Evolutionary conservation across 2,888 invertebrate species (phyloP).

Genomic region (Arctia plantaginis): DNA sequence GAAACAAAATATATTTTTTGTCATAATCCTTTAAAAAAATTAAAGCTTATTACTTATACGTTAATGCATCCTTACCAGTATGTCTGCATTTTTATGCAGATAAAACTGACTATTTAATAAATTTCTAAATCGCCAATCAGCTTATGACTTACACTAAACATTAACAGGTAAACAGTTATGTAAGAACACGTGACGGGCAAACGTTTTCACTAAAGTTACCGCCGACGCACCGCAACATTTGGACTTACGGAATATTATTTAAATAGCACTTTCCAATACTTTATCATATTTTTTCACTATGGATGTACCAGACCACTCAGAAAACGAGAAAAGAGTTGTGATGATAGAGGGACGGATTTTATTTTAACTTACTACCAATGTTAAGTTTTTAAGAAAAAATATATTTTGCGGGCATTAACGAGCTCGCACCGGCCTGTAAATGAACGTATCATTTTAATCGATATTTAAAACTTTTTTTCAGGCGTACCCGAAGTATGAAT

Average conservation of each 20-base stretch:
- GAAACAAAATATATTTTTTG: background rate
- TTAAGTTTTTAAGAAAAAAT: background rate
- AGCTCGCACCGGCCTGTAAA: too few relatives aligned
- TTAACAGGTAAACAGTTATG: constrained; percentile 32
- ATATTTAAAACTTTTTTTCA: constrained; percentile 63
- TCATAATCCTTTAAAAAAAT: background rate
- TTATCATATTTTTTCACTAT: background rate
- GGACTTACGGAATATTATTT: constrained; percentile 6
- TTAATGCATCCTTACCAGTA: too few relatives aligned
- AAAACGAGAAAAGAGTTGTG: too few relatives aligned
- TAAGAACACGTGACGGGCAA: constrained; percentile 38
- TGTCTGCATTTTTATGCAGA: background rate
- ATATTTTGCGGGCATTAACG: too few relatives aligned
- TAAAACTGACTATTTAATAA: background rate
- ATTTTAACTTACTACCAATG: too few relatives aligned
- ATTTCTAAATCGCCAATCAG: background rate
- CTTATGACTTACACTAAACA: constrained; percentile 15
- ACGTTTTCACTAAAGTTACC: constrained; percentile 49
- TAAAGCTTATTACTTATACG: too few relatives aligned
- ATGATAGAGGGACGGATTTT: too few relatives aligned
- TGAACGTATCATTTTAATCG: background rate
- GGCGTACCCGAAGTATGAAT: constrained; percentile 88
- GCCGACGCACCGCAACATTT: constrained; percentile 17
- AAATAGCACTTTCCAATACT: constrained; percentile 32
- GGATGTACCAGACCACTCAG: too few relatives aligned